A percentile compares a stretch with the other conserved stretches of the same genome.
phyloP scores from a whole-genome alignment of 92 coral and sea anemone genomes.

The Heteractis magnifica region DNA sequence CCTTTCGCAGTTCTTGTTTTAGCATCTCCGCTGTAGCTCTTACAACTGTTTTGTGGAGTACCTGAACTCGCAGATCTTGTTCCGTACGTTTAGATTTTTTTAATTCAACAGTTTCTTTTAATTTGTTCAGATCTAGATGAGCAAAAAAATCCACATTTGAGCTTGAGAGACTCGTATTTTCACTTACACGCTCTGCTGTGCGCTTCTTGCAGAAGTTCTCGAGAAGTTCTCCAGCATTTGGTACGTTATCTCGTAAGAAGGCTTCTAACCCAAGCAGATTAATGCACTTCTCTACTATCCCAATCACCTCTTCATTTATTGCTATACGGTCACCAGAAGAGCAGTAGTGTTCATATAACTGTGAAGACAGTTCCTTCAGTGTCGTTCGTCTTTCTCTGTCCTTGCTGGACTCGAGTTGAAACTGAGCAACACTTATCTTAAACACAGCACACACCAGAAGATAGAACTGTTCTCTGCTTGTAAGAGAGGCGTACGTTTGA shows the following conservation, averaged over 20 bases:
- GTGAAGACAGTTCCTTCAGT: slow-evolving; percentile 48
- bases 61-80: neutral
- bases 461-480: slow-evolving; percentile 88
- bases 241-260: slow-evolving; percentile 30
- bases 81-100: neutral
- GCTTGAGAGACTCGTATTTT: neutral
- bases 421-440: slow-evolving; percentile 60
- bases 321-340: slow-evolving; percentile 52
- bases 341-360: slow-evolving; percentile 83
- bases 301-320: slow-evolving; percentile 42
- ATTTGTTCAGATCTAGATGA: neutral
- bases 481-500: slow-evolving; percentile 61
- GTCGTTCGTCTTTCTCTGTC: slow-evolving; percentile 25
- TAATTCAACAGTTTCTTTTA: neutral
- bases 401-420: slow-evolving; percentile 23
- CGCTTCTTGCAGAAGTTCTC: slow-evolving; percentile 8
- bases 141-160: neutral
- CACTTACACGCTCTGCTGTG: neutral
- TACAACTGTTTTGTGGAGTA: neutral
- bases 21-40: neutral
- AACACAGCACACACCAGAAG: slow-evolving; percentile 80
- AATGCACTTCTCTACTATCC: slow-evolving; percentile 41
- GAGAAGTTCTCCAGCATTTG: slow-evolving; percentile 31
- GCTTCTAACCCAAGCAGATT: slow-evolving; percentile 49
- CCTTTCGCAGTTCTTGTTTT: neutral